Conservation (phyloP, 1,140 invertebrate species). For the Dolichoris vasculosae region DNA sequence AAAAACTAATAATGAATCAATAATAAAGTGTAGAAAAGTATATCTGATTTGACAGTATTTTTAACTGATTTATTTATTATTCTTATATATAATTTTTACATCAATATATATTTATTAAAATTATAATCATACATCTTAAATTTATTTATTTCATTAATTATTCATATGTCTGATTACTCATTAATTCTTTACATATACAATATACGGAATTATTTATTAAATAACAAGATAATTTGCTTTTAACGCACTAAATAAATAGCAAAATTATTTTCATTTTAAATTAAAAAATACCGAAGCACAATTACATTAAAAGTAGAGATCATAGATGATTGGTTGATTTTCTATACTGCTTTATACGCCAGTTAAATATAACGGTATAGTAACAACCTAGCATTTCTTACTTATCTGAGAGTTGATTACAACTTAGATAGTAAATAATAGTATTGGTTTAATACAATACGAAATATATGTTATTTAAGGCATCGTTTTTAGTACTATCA, state of each 20-base stretch:
- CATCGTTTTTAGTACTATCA: neutral
- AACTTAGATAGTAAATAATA: neutral
- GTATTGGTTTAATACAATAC: neutral
- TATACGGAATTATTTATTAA: neutral
- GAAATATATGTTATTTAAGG: neutral
- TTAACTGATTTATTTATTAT: neutral
- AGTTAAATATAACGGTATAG: neutral
- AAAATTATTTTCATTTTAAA: neutral
- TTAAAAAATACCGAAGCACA: neutral
- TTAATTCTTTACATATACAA: neutral
- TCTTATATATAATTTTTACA: neutral
- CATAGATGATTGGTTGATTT: neutral
- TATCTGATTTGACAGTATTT: neutral
- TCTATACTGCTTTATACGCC: neutral
- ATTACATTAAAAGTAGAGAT: neutral
- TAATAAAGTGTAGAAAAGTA: neutral
- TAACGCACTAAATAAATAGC: too few species aligned
- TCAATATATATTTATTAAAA: neutral
- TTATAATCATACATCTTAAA: neutral
- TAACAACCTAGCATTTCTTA: neutral
- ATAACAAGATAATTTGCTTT: neutral
- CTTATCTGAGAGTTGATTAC: neutral
- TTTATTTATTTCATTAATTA: neutral
- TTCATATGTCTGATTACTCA: neutral
- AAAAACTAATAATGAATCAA: constrained; percentile 9